These are phyloP conservation scores for Porites divaricata DNA, from an alignment of 92 coral and sea anemone genomes.

Conservation along the genomic window DNA sequence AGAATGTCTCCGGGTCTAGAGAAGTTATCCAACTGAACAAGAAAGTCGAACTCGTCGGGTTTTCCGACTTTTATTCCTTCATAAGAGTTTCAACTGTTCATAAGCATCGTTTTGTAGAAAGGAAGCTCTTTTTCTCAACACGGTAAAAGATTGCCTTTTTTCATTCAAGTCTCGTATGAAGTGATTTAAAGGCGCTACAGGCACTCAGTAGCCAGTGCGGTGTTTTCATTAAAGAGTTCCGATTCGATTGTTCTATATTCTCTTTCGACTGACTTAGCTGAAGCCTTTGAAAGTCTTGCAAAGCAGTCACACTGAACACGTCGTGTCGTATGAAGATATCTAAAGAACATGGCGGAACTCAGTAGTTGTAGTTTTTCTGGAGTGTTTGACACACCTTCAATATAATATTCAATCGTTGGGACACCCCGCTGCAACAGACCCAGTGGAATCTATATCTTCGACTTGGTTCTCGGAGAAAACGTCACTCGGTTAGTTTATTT, in stretches of 20 bases:
- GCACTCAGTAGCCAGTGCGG: neutral
- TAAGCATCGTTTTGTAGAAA: conserved; percentile 25
- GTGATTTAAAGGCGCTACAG: neutral
- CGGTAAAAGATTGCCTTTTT: conserved; percentile 19
- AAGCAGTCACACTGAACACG: neutral
- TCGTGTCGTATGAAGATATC: no score
- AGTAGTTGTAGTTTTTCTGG: no score
- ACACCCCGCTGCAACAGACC: no score
- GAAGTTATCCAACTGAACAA: conserved; percentile 34
- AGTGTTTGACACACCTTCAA: no score
- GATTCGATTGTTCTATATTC: neutral
- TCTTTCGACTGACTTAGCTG: neutral
- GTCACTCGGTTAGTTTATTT: no score
- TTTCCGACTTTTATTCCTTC: conserved; percentile 55
- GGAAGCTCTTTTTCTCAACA: conserved; percentile 9
- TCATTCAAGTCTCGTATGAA: conserved; percentile 12
- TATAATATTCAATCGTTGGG: no score
- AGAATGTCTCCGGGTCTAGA: conserved; percentile 10
- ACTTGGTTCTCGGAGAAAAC: no score
- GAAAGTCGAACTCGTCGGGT: conserved; percentile 59
- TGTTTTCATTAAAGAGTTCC: neutral
- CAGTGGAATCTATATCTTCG: no score
- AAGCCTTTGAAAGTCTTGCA: neutral
- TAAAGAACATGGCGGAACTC: no score
- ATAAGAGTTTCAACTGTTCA: conserved; percentile 45